phyloP scores from a whole-genome alignment of 1,140 invertebrate genomes.

The Planococcus citri region DNA sequence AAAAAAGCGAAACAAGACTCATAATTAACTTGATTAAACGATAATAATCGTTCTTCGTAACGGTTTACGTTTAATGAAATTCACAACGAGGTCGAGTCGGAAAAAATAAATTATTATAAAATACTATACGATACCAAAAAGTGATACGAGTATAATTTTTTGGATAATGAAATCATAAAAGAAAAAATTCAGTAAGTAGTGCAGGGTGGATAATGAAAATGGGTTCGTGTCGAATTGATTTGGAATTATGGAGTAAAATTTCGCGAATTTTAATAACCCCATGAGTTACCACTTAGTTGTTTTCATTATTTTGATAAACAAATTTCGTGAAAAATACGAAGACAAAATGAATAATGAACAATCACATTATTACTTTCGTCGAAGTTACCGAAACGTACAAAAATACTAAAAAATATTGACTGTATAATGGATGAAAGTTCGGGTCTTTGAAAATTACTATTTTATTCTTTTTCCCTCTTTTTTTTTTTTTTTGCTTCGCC shows the following conservation, averaged over 20 bases:
- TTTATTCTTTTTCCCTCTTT: background rate
- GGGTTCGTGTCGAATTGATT: no score
- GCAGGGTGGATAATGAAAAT: no score
- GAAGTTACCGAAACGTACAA: background rate
- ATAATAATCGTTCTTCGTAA: no score
- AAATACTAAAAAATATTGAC: no score
- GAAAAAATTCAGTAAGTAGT: no score
- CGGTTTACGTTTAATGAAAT: no score
- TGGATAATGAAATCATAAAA: no score
- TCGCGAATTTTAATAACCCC: background rate
- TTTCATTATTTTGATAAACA: background rate
- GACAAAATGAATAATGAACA: background rate
- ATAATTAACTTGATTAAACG: background rate
- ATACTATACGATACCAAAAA: no score
- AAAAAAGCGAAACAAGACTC: background rate
- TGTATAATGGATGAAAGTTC: background rate
- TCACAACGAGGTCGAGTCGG: background rate
- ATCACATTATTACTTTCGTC: background rate
- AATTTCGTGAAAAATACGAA: background rate
- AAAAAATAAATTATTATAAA: background rate
- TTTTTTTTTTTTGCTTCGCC: background rate
- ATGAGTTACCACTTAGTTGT: background rate
- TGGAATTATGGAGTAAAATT: no score
- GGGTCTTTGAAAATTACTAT: background rate
- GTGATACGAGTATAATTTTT: no score